These are phyloP conservation scores for Ardeotis arabs DNA, from an alignment of 2,113 vertebrate genomes.

Conservation along the genomic window DNA sequence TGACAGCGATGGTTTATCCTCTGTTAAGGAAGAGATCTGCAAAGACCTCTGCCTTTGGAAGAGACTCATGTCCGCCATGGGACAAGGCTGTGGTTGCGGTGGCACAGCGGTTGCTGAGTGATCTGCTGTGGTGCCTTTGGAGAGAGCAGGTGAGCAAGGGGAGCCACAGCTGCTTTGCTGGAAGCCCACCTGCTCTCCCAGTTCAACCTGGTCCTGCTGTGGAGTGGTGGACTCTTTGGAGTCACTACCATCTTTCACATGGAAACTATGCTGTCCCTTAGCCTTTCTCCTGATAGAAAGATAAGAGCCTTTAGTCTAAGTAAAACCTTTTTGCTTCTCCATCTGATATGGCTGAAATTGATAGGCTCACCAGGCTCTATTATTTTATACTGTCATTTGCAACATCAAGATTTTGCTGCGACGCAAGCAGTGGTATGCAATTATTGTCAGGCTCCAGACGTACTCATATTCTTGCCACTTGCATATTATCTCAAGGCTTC, in stretches of 20 bases:
- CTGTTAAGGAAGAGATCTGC: neutral
- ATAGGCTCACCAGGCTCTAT: neutral
- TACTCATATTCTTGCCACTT: neutral
- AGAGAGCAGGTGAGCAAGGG: neutral
- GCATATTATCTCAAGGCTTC: neutral
- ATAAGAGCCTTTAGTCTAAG: neutral
- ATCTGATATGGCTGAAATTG: neutral
- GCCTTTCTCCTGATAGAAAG: neutral
- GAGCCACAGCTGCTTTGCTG: neutral
- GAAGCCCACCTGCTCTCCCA: neutral
- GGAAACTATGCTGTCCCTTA: neutral
- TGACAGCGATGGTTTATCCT: neutral
- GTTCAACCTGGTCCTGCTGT: rapidly evolving
- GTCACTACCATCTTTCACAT: neutral
- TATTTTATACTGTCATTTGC: neutral
- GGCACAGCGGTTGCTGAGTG: neutral
- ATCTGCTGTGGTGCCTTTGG: neutral
- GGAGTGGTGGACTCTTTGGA: neutral
- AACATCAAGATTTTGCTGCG: neutral
- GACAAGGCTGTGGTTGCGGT: neutral
- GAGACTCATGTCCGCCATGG: rapidly evolving
- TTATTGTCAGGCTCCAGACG: neutral
- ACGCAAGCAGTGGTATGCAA: neutral
- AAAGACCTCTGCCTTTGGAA: neutral
- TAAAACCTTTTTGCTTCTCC: neutral